Conservation (phyloP, 2,113 vertebrate genomes). For the Dipodomys ordii region DNA sequence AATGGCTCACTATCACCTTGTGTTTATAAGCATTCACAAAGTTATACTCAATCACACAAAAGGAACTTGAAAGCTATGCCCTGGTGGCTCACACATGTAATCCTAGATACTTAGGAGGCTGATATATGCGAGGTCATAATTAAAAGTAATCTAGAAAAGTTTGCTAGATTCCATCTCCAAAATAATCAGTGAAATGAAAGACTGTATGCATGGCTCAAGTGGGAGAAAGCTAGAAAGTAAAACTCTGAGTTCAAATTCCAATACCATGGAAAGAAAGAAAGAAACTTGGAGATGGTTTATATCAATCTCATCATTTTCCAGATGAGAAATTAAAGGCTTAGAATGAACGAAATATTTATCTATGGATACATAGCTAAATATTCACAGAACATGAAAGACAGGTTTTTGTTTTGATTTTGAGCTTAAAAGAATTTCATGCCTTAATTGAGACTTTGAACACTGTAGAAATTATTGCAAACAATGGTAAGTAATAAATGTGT, state of each 20-base stretch:
- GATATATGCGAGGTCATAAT: too few relatives aligned
- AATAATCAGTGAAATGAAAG: too few relatives aligned
- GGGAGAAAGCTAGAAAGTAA: too few relatives aligned
- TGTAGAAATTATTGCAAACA: conserved; percentile 61
- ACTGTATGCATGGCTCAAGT: too few relatives aligned
- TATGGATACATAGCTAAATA: conserved; percentile 33
- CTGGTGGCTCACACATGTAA: too few relatives aligned
- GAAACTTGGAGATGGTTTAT: not conserved
- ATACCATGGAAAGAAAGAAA: too few relatives aligned
- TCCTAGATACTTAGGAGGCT: too few relatives aligned
- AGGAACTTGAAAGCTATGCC: not conserved
- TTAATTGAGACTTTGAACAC: conserved; percentile 49
- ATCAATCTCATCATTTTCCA: not conserved
- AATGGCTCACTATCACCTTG: not conserved
- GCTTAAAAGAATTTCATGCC: conserved; percentile 56
- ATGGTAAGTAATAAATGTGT: conserved; percentile 47
- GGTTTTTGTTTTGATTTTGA: conserved; percentile 66
- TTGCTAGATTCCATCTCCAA: too few relatives aligned
- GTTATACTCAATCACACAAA: not conserved
- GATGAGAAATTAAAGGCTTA: conserved; percentile 28
- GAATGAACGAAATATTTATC: not conserved
- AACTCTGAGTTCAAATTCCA: too few relatives aligned
- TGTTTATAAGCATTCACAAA: not conserved
- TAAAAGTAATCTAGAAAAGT: too few relatives aligned
- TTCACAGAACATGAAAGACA: conserved; percentile 40